Percentiles rank a stretch among this genome's conserved stretches.
phyloP scores from a whole-genome alignment of 2,113 vertebrate genomes.

The Pardalotus punctatus region DNA sequence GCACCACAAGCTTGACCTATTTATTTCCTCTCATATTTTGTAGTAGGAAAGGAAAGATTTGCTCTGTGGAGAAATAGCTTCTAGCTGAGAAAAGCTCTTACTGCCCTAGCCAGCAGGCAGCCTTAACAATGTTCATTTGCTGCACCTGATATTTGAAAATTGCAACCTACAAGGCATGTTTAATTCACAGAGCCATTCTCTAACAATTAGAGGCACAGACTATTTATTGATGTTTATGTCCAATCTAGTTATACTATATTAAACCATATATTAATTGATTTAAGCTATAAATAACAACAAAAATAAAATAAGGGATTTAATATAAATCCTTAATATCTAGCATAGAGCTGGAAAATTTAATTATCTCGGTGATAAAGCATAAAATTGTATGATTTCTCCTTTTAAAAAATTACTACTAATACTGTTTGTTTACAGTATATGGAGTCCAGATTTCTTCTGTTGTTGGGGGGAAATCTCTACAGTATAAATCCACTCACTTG shows the following conservation, averaged over 20 bases:
- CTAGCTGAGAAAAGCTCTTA: neutral
- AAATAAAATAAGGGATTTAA: neutral
- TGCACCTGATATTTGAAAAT: neutral
- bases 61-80: neutral
- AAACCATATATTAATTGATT: neutral
- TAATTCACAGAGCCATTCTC: neutral
- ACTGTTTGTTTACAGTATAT: neutral
- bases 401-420: neutral
- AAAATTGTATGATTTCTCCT: neutral
- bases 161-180: neutral
- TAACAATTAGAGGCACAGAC: neutral
- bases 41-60: neutral
- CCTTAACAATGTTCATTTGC: neutral
- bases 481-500: neutral
- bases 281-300: neutral
- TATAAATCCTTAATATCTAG: neutral
- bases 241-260: neutral
- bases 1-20: neutral
- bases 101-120: neutral
- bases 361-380: neutral
- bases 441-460: neutral
- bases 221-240: neutral
- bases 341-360: neutral
- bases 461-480: rapidly evolving
- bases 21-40: neutral